Conservation (phyloP, 2,113 vertebrate species). For the Phalacrocorax carbo region DNA sequence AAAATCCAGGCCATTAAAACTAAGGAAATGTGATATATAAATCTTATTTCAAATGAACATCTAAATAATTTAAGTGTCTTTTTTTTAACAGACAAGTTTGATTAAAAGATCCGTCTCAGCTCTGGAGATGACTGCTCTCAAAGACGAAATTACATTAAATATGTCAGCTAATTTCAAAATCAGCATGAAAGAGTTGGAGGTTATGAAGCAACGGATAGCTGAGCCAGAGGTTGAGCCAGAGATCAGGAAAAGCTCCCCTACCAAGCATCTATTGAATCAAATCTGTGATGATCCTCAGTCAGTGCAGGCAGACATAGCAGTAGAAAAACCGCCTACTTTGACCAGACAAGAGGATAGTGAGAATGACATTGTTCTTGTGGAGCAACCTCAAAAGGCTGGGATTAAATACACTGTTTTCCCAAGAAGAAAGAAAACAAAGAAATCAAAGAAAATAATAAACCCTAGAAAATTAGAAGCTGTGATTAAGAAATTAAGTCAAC, state of each 20-base stretch:
- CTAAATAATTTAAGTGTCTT: not conserved
- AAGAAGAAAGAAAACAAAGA: constrained; percentile 42
- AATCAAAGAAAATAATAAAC: constrained; percentile 20
- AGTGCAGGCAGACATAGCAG: not conserved
- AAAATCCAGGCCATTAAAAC: not conserved
- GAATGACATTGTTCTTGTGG: not conserved
- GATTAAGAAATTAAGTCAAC: constrained; percentile 55
- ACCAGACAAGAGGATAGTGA: not conserved
- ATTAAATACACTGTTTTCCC: constrained; percentile 24
- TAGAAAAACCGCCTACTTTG: not conserved
- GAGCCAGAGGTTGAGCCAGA: not conserved
- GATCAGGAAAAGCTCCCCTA: not conserved
- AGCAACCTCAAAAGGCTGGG: constrained; percentile 21
- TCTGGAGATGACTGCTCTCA: constrained; percentile 43
- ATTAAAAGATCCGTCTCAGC: constrained; percentile 52
- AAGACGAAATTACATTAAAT: not conserved
- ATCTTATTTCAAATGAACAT: constrained; percentile 13
- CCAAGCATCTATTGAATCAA: not conserved
- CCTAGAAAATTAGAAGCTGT: constrained; percentile 35
- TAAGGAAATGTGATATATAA: not conserved
- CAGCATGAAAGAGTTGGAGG: constrained; percentile 60
- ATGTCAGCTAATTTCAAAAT: constrained; percentile 64
- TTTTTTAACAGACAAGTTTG: constrained; percentile 3
- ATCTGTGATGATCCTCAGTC: not conserved
- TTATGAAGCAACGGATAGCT: constrained; percentile 38